Percentiles rank a stretch among this genome's conserved stretches.
These are phyloP conservation scores for Dermolepida albohirtum DNA, from an alignment of 2,888 invertebrate genomes.

Conservation along the genomic window DNA sequence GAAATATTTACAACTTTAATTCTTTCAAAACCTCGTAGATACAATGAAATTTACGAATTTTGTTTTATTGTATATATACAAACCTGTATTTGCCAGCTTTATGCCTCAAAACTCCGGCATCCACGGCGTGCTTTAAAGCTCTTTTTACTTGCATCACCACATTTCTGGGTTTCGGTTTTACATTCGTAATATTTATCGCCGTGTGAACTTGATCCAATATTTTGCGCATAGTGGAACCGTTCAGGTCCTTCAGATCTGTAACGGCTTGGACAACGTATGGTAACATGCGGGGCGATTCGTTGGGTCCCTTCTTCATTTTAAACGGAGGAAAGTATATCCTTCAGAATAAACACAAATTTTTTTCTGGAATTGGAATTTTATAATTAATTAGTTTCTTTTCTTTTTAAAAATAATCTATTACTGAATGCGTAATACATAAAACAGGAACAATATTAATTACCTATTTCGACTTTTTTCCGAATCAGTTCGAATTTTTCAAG, in stretches of 20 bases:
- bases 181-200: slow-evolving; percentile 42
- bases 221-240: slow-evolving; percentile 44
- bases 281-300: slow-evolving; percentile 42
- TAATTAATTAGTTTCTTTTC: too few relatives aligned
- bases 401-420: too few relatives aligned
- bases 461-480: too few relatives aligned
- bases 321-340: background rate
- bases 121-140: slow-evolving; percentile 47
- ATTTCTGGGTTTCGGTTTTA: slow-evolving; percentile 44
- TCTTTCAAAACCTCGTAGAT: background rate
- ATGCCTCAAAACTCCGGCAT: slow-evolving; percentile 44
- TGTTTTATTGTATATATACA: background rate
- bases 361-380: too few relatives aligned
- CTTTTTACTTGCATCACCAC: slow-evolving; percentile 45
- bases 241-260: slow-evolving; percentile 44
- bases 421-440: too few relatives aligned
- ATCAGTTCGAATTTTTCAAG: too few relatives aligned
- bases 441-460: too few relatives aligned
- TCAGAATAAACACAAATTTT: slow-evolving; percentile 11
- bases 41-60: too few relatives aligned
- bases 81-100: slow-evolving; percentile 45
- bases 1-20: background rate
- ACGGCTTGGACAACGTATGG: slow-evolving; percentile 48
- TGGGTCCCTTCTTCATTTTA: slow-evolving; percentile 24
- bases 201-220: slow-evolving; percentile 48